Percentiles rank a stretch among this genome's conserved stretches.
Evolutionary conservation across 2,113 vertebrate genomes (phyloP).

Genomic region (Sarotherodon lohbergeri): DNA sequence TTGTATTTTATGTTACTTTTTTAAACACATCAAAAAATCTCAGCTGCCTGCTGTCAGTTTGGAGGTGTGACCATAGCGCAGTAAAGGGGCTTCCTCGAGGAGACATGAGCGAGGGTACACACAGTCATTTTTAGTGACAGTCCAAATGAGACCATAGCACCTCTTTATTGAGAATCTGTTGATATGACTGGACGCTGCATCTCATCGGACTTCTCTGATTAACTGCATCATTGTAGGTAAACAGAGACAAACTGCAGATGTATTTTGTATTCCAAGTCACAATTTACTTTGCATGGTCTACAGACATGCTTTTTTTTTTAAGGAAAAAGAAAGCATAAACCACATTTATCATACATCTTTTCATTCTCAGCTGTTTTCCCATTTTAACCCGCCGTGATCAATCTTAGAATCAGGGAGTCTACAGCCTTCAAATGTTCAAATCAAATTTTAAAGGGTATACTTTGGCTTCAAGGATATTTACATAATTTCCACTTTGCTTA

Average conservation of each 20-base stretch:
- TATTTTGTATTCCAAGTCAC: background rate
- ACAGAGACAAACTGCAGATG: background rate
- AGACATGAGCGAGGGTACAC: background rate
- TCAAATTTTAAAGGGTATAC: background rate
- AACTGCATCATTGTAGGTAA: background rate
- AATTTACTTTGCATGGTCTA: background rate
- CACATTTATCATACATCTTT: background rate
- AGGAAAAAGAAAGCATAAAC: background rate
- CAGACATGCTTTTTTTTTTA: background rate
- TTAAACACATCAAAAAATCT: background rate
- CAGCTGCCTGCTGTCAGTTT: background rate
- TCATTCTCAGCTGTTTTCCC: background rate
- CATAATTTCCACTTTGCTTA: background rate
- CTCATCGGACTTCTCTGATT: background rate
- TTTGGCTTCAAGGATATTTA: background rate
- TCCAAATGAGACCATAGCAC: background rate
- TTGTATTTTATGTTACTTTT: background rate
- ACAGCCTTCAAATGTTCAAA: background rate
- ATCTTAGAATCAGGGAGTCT: background rate
- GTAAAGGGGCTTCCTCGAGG: background rate
- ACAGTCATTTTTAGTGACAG: background rate
- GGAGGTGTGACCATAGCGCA: background rate
- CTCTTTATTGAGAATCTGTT: background rate
- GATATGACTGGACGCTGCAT: background rate
- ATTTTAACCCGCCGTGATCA: background rate